Evolutionary conservation across 2,888 invertebrate species (phyloP).

Genomic region (Tipula vernalis): DNA sequence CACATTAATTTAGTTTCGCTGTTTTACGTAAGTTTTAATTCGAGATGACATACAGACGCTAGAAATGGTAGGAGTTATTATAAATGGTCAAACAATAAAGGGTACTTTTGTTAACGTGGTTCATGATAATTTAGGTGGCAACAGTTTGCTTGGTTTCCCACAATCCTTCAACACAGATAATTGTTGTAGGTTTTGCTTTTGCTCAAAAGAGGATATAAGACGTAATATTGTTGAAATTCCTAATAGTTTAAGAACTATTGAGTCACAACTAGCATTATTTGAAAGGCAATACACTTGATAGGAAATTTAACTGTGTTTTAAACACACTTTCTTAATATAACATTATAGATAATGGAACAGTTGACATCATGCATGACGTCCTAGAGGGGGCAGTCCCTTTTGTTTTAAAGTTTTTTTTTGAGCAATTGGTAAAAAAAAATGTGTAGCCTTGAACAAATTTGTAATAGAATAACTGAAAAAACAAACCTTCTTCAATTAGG

Average conservation of each 20-base stretch:
- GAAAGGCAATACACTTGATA: background rate
- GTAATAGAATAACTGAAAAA: background rate
- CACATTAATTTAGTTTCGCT: background rate
- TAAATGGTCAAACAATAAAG: background rate
- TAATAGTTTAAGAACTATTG: background rate
- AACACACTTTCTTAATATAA: background rate
- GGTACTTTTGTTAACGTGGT: background rate
- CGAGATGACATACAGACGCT: background rate
- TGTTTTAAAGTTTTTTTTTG: too few relatives aligned
- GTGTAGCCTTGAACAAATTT: background rate
- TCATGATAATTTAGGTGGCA: constrained; percentile 12
- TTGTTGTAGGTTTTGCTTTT: constrained; percentile 11
- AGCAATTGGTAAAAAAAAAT: too few relatives aligned
- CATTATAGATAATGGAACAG: too few relatives aligned
- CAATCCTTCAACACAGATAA: constrained; percentile 10
- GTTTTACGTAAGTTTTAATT: background rate
- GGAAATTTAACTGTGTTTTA: constrained; percentile 5
- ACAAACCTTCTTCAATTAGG: background rate
- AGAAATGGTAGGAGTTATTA: background rate
- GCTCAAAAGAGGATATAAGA: background rate
- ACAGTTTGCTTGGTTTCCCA: background rate
- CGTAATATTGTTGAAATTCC: background rate
- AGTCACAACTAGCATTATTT: background rate
- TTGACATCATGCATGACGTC: too few relatives aligned
- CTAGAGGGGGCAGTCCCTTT: too few relatives aligned